Percentiles rank a stretch among this genome's conserved stretches.
Evolutionary conservation across 2,797 vertebrate genomes (phyloP).

Genomic region (Gambelia wislizenii): DNA sequence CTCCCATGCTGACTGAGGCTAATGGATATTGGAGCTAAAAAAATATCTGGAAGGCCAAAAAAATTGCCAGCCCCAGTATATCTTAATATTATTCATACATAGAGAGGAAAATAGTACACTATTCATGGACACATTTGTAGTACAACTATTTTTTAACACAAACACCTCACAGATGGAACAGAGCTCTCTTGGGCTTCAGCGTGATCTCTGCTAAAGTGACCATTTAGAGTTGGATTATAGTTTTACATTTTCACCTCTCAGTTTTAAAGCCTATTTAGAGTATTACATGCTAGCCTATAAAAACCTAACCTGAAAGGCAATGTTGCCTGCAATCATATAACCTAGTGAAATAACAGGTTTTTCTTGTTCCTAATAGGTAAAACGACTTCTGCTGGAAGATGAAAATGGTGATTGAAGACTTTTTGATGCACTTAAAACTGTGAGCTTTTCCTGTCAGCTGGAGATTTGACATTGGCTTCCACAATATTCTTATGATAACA

Average conservation of each 20-base stretch:
- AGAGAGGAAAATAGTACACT: constrained; percentile 66
- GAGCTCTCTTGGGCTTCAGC: constrained; percentile 69
- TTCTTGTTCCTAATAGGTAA: constrained; percentile 76
- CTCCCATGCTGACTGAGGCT: background rate
- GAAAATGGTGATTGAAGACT: constrained; percentile 74
- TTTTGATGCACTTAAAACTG: constrained; percentile 63
- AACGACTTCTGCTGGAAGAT: constrained; percentile 74
- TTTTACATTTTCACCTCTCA: constrained; percentile 80
- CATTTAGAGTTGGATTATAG: constrained; percentile 70
- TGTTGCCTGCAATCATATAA: constrained; percentile 65
- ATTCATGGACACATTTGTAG: constrained; percentile 62
- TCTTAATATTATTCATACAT: background rate
- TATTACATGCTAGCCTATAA: constrained; percentile 74
- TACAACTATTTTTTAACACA: constrained; percentile 73
- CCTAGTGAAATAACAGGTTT: constrained; percentile 66
- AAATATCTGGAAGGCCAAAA: no score
- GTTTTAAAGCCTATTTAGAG: constrained; percentile 79
- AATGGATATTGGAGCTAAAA: no score
- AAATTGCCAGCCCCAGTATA: no score
- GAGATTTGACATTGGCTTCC: constrained; percentile 74
- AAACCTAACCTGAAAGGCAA: constrained; percentile 72
- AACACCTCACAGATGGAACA: constrained; percentile 76
- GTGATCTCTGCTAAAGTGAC: constrained; percentile 79
- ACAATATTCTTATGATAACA: constrained; percentile 69
- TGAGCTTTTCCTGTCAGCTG: constrained; percentile 57